Conservation (phyloP, 2,113 vertebrate species). For the Telmatochromis sp. region DNA sequence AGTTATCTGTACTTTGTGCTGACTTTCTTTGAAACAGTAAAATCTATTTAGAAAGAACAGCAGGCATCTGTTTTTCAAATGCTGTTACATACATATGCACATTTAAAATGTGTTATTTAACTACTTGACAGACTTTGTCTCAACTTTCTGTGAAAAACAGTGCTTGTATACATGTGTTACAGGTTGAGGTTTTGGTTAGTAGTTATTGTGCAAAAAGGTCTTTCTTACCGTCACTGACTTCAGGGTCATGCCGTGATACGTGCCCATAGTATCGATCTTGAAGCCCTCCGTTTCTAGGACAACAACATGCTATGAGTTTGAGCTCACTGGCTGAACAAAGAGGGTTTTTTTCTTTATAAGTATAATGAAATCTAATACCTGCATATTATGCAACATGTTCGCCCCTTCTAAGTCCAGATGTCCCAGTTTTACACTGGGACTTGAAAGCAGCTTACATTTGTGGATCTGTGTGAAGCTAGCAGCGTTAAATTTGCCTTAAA, state of each 20-base stretch:
- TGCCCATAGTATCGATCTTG: conserved; percentile 99
- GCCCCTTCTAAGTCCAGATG: background rate
- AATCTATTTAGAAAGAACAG: background rate
- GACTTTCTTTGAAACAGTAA: background rate
- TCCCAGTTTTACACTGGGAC: background rate
- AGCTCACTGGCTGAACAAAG: background rate
- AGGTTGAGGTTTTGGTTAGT: background rate
- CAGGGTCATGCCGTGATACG: conserved; percentile 97
- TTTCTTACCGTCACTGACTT: conserved; percentile 96
- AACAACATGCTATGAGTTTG: background rate
- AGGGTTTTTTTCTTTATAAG: background rate
- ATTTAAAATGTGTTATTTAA: background rate
- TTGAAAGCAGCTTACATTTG: background rate
- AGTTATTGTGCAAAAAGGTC: background rate
- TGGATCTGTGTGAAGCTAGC: background rate
- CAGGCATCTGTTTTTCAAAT: background rate
- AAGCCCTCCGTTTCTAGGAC: conserved; percentile 93
- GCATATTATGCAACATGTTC: background rate
- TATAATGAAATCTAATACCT: background rate
- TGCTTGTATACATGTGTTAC: too few relatives aligned
- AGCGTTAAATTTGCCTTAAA: background rate
- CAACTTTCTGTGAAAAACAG: background rate
- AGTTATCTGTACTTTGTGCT: background rate
- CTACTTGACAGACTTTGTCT: background rate
- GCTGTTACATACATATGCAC: background rate